These are phyloP conservation scores for Antigone vipio DNA, from an alignment of 2,113 vertebrate genomes.

Conservation along the genomic window DNA sequence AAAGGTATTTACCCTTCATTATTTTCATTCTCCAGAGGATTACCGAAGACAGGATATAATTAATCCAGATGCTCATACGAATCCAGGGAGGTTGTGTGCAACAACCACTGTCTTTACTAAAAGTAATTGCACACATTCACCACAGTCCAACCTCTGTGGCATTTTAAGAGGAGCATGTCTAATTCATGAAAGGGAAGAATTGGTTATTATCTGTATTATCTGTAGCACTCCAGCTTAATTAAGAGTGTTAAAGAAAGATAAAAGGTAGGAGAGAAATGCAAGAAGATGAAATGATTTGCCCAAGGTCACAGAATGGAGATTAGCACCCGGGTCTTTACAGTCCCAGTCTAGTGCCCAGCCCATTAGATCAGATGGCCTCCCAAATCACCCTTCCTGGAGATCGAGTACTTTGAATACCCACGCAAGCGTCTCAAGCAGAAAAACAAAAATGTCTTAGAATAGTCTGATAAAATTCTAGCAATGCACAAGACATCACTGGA, in stretches of 20 bases:
- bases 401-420: background rate
- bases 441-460: background rate
- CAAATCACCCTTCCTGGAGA: background rate
- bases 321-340: background rate
- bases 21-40: conserved; percentile 56
- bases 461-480: background rate
- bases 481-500: background rate
- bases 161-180: conserved; percentile 46
- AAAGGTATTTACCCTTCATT: conserved; percentile 63
- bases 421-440: background rate
- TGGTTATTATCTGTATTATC: conserved; percentile 59
- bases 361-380: background rate
- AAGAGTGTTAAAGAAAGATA: conserved; percentile 52
- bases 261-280: conserved; percentile 45
- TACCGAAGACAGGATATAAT: conserved; percentile 47
- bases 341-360: background rate
- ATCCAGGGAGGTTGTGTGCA: background rate
- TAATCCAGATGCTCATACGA: conserved; percentile 32
- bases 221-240: conserved; percentile 52
- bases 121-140: conserved; percentile 50
- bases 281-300: conserved; percentile 39
- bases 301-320: conserved; percentile 49
- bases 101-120: conserved; percentile 17
- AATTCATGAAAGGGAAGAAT: conserved; percentile 43
- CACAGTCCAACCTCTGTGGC: conserved; percentile 40